Base-by-base conservation (phyloP, 2,888 invertebrate species). In the Morpho achilles region DNA sequence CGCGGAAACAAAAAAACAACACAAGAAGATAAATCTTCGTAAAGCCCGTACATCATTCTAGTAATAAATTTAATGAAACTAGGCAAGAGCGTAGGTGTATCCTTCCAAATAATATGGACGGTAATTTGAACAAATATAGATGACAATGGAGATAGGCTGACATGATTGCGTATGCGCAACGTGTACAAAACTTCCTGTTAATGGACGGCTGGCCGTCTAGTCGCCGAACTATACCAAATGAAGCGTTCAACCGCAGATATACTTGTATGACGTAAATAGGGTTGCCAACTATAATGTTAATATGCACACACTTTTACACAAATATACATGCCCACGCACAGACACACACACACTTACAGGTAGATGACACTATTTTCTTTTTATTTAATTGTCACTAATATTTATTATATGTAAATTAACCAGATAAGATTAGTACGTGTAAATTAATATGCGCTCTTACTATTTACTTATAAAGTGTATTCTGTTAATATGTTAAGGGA, bases 151-250 rank as follows among this genome's bases (percentile, higher is more conserved):
- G 50, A 67, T 59, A 55, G 53, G 22, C 39, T 55, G 62, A 64
- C 60, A 59, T 59, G 63, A 78, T 84, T 82, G 76, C 74, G 79
- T 78, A 87, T 85, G 83, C 86, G 73, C 75, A 71, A 69, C 77
- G 75, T 79, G 80, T 73, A 64, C 67, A 65, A 61, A 61, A 76
- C 77, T 87, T 87, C 87, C 87, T 86, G 84, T 77, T 82, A 82
- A 81, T 80, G 81, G 80, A 74, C 73, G 73, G 71, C 77, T 69
- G 71, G 67, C 70, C 66, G 71, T 72, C 73, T 73, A 70, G 70
- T 69, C 66, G 59, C 61, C 62, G 63, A 62, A 57, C 63, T 68
- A 59, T 62, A 65, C 65, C 64, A 62, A 68, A 69, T 63, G 59
- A 64, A 63, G 57, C 54, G 56, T 54, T 60, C 61, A 55, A 39